These are phyloP conservation scores for Mycteria americana DNA, from an alignment of 2,797 vertebrate genomes.

Conservation along the genomic window DNA sequence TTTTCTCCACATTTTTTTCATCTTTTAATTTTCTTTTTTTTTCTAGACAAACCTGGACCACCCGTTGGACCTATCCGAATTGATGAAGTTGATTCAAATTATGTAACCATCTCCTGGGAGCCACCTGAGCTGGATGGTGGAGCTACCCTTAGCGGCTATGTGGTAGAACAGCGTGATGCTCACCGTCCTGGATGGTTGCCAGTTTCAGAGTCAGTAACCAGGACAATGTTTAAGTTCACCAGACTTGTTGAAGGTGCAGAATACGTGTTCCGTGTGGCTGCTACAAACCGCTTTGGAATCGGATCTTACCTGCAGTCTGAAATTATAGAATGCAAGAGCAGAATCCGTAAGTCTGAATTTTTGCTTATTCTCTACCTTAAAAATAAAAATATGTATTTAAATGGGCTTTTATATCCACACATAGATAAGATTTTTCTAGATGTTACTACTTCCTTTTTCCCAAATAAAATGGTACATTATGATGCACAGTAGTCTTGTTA, in stretches of 20 bases:
- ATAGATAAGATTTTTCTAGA: neutral
- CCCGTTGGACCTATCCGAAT: slow-evolving; percentile 88
- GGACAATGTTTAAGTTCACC: slow-evolving; percentile 89
- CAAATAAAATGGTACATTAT: neutral
- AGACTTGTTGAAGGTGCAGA: slow-evolving; percentile 93
- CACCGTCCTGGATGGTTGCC: slow-evolving; percentile 98
- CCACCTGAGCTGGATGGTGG: slow-evolving; percentile 91
- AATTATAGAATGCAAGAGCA: slow-evolving; percentile 90
- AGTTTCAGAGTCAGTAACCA: slow-evolving; percentile 91
- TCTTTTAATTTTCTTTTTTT: neutral
- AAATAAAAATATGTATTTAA: neutral
- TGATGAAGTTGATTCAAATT: slow-evolving; percentile 91
- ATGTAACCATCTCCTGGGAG: slow-evolving; percentile 91
- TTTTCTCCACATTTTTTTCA: neutral
- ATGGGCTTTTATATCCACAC: neutral
- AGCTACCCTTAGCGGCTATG: slow-evolving; percentile 90
- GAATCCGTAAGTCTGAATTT: slow-evolving; percentile 86
- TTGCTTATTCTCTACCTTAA: neutral
- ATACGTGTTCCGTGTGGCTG: slow-evolving; percentile 96
- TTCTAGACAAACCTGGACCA: slow-evolving; percentile 92
- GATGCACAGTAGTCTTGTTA: neutral
- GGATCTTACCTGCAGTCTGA: slow-evolving; percentile 96
- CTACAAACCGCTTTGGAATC: slow-evolving; percentile 92
- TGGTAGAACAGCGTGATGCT: slow-evolving; percentile 95
- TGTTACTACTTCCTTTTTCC: neutral